Evolutionary conservation across 2,888 invertebrate genomes (phyloP).

Genomic region (Cerastis rubricosa): DNA sequence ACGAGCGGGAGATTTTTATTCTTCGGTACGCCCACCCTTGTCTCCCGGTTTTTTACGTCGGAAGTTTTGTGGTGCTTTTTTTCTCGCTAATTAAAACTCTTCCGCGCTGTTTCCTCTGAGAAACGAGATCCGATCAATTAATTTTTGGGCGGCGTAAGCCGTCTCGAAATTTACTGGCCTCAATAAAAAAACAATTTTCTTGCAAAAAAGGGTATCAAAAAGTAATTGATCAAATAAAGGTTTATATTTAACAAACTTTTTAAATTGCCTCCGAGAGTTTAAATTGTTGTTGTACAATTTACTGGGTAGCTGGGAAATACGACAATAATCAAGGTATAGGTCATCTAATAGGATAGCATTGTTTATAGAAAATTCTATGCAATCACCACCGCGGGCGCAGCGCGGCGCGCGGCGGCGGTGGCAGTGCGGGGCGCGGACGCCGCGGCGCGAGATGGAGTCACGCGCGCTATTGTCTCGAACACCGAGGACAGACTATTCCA

Average conservation of each 20-base stretch:
- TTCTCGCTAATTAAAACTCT: slow-evolving; percentile 91
- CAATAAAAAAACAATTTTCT: slow-evolving; percentile 85
- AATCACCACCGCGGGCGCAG: slow-evolving; percentile 70
- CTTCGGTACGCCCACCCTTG: slow-evolving; percentile 89
- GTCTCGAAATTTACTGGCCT: slow-evolving; percentile 87
- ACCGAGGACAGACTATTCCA: slow-evolving; percentile 74
- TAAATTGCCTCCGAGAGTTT: slow-evolving; percentile 69
- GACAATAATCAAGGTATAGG: slow-evolving; percentile 70
- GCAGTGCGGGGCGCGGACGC: slow-evolving; percentile 63
- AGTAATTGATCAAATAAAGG: slow-evolving; percentile 86
- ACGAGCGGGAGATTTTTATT: slow-evolving; percentile 90
- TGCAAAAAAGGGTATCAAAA: slow-evolving; percentile 83
- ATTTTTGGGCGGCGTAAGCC: slow-evolving; percentile 89
- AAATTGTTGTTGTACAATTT: slow-evolving; percentile 70
- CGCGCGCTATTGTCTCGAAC: slow-evolving; percentile 81
- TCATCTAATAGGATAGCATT: slow-evolving; percentile 74
- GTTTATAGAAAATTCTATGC: slow-evolving; percentile 75
- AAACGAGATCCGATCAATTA: slow-evolving; percentile 91
- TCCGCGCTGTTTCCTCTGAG: slow-evolving; percentile 90
- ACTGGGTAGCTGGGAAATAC: slow-evolving; percentile 72
- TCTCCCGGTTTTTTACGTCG: slow-evolving; percentile 89
- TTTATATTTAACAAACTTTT: slow-evolving; percentile 73
- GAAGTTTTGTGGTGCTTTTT: slow-evolving; percentile 89
- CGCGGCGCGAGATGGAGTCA: slow-evolving; percentile 79
- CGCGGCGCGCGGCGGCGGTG: slow-evolving; percentile 55